Conservation (phyloP, 2,113 vertebrate genomes). For the Alces alces region DNA sequence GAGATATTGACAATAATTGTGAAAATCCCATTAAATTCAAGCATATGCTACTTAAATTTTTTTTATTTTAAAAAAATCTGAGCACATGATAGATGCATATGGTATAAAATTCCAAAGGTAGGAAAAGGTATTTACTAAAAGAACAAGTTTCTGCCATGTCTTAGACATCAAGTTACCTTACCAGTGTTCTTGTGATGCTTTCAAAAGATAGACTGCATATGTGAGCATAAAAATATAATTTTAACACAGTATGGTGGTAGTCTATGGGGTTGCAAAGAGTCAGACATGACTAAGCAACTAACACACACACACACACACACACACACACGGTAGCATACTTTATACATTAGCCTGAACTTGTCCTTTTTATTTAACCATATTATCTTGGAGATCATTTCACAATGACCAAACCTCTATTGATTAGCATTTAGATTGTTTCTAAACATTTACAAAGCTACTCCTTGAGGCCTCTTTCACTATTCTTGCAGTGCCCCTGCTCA, state of each 20-base stretch:
- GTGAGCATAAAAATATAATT: conserved; percentile 36
- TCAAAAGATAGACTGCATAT: background rate
- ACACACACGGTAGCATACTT: background rate
- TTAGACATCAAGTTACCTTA: conserved; percentile 2
- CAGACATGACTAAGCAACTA: background rate
- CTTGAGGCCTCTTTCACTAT: background rate
- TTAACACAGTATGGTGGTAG: background rate
- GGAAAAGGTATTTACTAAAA: conserved; percentile 29
- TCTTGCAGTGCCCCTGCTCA: background rate
- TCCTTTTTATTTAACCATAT: background rate
- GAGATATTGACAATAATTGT: background rate
- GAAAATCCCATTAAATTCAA: conserved; percentile 3
- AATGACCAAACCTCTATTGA: background rate
- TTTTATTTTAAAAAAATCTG: background rate
- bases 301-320: background rate
- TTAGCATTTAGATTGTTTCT: conserved; percentile 7
- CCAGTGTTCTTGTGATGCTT: background rate
- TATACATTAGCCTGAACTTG: background rate
- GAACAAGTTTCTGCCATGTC: background rate
- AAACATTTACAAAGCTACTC: conserved; percentile 33
- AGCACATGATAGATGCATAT: background rate
- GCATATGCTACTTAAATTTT: background rate
- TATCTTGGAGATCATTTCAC: conserved; percentile 28
- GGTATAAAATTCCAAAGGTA: background rate
- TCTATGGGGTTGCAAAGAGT: background rate